Evolutionary conservation across 2,888 invertebrate species (phyloP).

Genomic region (Serrognathus titanus): DNA sequence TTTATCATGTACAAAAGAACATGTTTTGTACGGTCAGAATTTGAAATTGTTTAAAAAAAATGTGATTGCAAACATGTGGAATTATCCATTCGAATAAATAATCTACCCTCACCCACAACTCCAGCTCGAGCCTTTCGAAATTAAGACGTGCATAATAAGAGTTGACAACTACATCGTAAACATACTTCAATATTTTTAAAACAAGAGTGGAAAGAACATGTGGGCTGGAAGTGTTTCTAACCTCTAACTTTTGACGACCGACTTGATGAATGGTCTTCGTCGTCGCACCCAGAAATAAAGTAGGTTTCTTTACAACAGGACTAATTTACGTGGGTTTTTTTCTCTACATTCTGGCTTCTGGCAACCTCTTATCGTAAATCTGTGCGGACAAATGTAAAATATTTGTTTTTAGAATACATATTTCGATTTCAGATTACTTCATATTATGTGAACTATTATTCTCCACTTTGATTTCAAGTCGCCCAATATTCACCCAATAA

Average conservation of each 20-base stretch:
- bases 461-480: no score
- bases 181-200: slow-evolving; percentile 17
- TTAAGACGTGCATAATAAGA: slow-evolving; percentile 14
- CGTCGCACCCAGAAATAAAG: slow-evolving; percentile 37
- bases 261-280: slow-evolving; percentile 35
- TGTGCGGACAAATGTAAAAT: slow-evolving; percentile 36
- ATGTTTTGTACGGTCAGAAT: not conserved
- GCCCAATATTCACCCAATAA: no score
- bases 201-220: slow-evolving; percentile 16
- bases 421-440: slow-evolving; percentile 18
- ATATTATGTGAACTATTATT: no score
- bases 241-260: slow-evolving; percentile 28
- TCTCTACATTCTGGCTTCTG: slow-evolving; percentile 23
- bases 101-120: no score
- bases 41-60: not conserved
- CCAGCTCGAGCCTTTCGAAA: slow-evolving; percentile 5
- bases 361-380: slow-evolving; percentile 38
- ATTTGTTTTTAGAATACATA: slow-evolving; percentile 36
- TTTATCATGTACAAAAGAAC: slow-evolving; percentile 3
- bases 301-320: slow-evolving; percentile 33
- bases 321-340: slow-evolving; percentile 34
- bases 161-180: slow-evolving; percentile 15
- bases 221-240: slow-evolving; percentile 20
- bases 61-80: no score
- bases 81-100: no score